phyloP scores from a whole-genome alignment of 2,888 invertebrate species.

The Nemurella pictetii region DNA sequence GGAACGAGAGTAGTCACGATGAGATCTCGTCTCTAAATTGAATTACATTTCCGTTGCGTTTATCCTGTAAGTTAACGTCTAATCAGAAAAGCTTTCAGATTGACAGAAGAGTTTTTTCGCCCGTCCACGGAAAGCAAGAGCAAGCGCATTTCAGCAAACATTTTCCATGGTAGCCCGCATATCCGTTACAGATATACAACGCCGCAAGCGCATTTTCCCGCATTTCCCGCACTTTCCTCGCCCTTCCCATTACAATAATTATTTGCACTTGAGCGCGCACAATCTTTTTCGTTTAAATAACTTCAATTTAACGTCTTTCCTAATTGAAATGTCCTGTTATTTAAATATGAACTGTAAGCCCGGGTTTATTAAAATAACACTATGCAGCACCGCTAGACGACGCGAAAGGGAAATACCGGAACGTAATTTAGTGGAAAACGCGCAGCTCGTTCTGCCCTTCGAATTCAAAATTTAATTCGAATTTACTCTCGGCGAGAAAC shows the following conservation, averaged over 20 bases:
- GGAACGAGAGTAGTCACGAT: neutral
- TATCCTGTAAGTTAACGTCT: neutral
- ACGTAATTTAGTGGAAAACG: neutral
- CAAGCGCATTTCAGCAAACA: neutral
- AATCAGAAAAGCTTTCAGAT: conserved; percentile 1
- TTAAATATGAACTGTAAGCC: neutral
- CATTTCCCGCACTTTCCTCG: neutral
- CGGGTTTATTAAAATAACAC: neutral
- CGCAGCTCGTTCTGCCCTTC: neutral
- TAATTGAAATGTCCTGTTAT: neutral
- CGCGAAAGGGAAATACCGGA: neutral
- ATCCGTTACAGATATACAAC: neutral
- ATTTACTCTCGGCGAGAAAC: neutral
- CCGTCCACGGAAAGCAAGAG: neutral
- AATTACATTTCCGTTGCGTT: conserved; percentile 17
- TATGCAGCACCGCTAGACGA: neutral
- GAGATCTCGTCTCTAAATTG: neutral
- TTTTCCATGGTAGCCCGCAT: neutral
- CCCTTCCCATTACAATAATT: neutral
- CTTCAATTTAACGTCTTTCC: neutral
- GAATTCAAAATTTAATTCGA: neutral
- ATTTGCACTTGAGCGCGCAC: neutral
- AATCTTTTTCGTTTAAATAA: neutral
- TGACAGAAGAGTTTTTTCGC: neutral
- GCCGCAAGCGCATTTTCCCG: neutral